Evolutionary conservation across 1,140 invertebrate genomes (phyloP).

Genomic region (Drosophila ohnishii): DNA sequence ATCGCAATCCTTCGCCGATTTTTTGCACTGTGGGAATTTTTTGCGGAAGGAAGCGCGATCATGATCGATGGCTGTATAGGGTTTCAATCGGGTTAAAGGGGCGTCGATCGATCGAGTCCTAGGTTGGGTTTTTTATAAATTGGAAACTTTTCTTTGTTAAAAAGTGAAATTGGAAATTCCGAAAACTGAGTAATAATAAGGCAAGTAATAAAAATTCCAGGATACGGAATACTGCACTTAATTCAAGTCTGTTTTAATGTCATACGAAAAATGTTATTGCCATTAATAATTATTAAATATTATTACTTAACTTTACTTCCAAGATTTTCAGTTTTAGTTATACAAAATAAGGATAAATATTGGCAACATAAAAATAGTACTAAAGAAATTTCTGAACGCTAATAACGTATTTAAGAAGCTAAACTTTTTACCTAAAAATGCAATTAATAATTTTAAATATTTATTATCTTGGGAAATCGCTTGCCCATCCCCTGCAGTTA

Average conservation of each 20-base stretch:
- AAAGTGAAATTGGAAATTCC: constrained; percentile 19
- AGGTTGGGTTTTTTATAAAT: not conserved
- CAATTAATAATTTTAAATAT: not conserved
- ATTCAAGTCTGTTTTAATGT: not conserved
- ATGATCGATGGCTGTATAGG: constrained; percentile 76
- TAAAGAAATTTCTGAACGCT: not conserved
- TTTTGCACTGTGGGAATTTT: constrained; percentile 78
- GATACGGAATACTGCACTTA: not conserved
- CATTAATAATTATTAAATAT: too few relatives aligned
- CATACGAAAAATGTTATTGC: not conserved
- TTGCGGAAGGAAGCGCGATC: constrained; percentile 66
- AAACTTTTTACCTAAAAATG: not conserved
- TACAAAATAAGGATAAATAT: not conserved
- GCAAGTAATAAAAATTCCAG: not conserved
- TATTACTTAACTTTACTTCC: too few relatives aligned
- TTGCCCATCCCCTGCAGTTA: not conserved
- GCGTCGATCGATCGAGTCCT: constrained; percentile 27
- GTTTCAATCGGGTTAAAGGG: constrained; percentile 65
- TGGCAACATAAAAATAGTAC: not conserved
- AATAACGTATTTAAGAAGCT: not conserved
- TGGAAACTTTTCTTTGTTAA: constrained; percentile 40
- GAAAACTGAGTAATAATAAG: constrained; percentile 3
- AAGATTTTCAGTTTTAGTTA: not conserved
- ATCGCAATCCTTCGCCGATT: constrained; percentile 66
- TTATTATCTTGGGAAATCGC: not conserved